Evolutionary conservation across 2,113 vertebrate genomes (phyloP).

Genomic region (Mobula birostris): DNA sequence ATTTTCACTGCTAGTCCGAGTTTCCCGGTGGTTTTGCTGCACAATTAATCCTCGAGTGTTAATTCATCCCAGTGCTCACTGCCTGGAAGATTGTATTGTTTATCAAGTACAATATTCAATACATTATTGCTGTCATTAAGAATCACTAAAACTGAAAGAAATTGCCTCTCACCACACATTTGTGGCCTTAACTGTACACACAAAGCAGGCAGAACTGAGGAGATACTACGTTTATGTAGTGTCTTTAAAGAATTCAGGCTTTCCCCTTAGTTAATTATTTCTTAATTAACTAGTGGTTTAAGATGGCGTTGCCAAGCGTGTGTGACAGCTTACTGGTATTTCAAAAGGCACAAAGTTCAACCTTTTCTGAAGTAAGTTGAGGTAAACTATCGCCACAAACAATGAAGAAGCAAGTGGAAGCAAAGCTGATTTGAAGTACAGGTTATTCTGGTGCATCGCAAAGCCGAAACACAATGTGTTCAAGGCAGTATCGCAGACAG

Average conservation of each 20-base stretch:
- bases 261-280: background rate
- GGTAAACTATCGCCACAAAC: too few relatives aligned
- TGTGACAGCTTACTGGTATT: too few relatives aligned
- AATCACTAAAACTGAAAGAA: background rate
- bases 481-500: too few relatives aligned
- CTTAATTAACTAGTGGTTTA: too few relatives aligned
- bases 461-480: too few relatives aligned
- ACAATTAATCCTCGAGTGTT: background rate
- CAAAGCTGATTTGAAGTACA: too few relatives aligned
- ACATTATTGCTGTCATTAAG: background rate
- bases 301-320: too few relatives aligned
- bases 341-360: too few relatives aligned
- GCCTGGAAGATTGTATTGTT: background rate
- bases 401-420: too few relatives aligned
- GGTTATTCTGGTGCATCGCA: too few relatives aligned
- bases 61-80: background rate
- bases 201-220: background rate
- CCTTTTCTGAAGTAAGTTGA: too few relatives aligned
- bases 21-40: background rate
- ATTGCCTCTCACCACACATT: background rate
- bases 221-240: background rate
- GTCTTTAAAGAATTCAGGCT: background rate
- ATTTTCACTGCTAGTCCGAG: background rate
- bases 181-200: background rate
- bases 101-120: background rate